Conservation (phyloP, 2,888 invertebrate species). For the Chorisops tibialis region DNA sequence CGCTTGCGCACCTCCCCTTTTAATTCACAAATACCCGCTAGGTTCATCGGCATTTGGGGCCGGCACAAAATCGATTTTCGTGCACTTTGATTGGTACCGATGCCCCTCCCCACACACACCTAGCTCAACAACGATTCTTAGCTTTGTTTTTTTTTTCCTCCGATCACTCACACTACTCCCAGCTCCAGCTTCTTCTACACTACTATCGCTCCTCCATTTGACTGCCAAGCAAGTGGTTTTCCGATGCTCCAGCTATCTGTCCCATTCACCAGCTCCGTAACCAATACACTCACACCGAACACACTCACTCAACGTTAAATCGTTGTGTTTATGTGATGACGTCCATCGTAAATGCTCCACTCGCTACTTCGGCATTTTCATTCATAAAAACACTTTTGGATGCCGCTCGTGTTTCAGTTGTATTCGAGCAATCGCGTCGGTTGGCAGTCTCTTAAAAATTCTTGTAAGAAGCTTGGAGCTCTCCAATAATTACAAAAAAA, state of each 20-base stretch:
- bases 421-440: slow-evolving; percentile 54
- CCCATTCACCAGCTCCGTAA: too few relatives aligned
- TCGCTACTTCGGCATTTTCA: slow-evolving; percentile 41
- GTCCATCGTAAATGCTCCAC: slow-evolving; percentile 14
- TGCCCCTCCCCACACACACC: not conserved
- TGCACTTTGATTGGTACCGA: slow-evolving; percentile 27
- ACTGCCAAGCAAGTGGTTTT: too few relatives aligned
- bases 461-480: too few relatives aligned
- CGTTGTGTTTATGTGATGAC: not conserved
- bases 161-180: too few relatives aligned
- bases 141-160: too few relatives aligned
- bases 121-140: not conserved
- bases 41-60: slow-evolving; percentile 2
- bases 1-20: slow-evolving; percentile 22
- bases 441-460: slow-evolving; percentile 38
- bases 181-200: too few relatives aligned
- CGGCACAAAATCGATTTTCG: slow-evolving; percentile 23
- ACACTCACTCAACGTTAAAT: not conserved
- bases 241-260: too few relatives aligned
- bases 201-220: too few relatives aligned
- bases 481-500: too few relatives aligned
- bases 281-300: too few relatives aligned
- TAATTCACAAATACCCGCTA: slow-evolving; percentile 5
- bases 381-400: slow-evolving; percentile 54
- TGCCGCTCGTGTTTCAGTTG: slow-evolving; percentile 53